phyloP scores from a whole-genome alignment of 1,140 invertebrate species.

The Sycobia sp. region DNA sequence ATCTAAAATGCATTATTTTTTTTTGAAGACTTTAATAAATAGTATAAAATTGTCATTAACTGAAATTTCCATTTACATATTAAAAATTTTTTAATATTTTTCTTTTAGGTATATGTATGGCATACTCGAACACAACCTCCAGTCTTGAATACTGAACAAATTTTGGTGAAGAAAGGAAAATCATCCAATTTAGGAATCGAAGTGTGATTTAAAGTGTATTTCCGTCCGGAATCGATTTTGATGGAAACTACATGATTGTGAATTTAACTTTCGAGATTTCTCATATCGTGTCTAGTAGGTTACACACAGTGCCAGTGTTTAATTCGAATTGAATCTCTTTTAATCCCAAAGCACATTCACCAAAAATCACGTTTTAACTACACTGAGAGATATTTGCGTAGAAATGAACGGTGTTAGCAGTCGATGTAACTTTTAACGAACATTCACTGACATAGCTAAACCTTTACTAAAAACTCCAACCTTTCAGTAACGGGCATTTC shows the following conservation, averaged over 20 bases:
- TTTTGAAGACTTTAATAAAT: too few relatives aligned
- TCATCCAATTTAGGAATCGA: constrained; percentile 75
- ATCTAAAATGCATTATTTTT: background rate
- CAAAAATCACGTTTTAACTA: constrained; percentile 14
- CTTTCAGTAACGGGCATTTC: too few relatives aligned
- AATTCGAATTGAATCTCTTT: constrained; percentile 31
- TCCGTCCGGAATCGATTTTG: constrained; percentile 14
- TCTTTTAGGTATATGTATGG: constrained; percentile 85
- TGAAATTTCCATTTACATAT: too few relatives aligned
- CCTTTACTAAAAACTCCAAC: too few relatives aligned
- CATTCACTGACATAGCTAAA: too few relatives aligned
- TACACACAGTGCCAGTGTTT: constrained; percentile 34
- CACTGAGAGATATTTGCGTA: too few relatives aligned
- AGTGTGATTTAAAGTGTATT: constrained; percentile 64
- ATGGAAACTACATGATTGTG: constrained; percentile 21
- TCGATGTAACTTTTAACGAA: too few relatives aligned
- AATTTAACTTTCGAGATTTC: constrained; percentile 22
- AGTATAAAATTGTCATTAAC: too few relatives aligned
- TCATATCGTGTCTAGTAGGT: constrained; percentile 29
- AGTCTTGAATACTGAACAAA: constrained; percentile 69
- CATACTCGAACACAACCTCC: constrained; percentile 93
- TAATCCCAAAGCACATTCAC: constrained; percentile 30
- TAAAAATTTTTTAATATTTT: too few relatives aligned
- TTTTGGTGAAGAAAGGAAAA: constrained; percentile 64
- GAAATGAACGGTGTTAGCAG: too few relatives aligned